These are phyloP conservation scores for Conger conger DNA, from an alignment of 2,113 vertebrate species.

Conservation along the genomic window DNA sequence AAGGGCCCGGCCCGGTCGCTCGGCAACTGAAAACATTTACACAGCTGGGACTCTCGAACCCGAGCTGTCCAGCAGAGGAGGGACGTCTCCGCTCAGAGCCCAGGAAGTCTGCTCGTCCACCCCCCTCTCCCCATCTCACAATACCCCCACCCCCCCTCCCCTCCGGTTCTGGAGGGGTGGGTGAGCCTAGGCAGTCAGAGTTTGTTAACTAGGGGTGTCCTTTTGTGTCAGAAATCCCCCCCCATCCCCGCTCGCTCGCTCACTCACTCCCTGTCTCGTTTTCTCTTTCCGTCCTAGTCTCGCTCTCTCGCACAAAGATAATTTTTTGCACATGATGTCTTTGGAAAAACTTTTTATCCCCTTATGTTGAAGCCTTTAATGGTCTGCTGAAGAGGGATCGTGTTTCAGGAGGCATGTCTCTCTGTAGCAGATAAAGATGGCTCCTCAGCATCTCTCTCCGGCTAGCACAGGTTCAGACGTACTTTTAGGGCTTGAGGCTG, in stretches of 20 bases:
- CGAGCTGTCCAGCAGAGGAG: conserved; percentile 71
- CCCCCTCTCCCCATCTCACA: not conserved
- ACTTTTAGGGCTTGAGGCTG: too few relatives aligned
- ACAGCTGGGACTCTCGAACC: conserved; percentile 89
- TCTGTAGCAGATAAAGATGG: too few relatives aligned
- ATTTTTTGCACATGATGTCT: too few relatives aligned
- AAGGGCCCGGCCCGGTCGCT: conserved; percentile 82
- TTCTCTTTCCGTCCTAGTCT: too few relatives aligned
- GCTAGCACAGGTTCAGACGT: too few relatives aligned
- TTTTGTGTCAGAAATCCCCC: not conserved
- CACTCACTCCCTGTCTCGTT: not conserved
- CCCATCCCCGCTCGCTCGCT: not conserved
- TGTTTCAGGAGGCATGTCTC: too few relatives aligned
- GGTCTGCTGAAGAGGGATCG: too few relatives aligned
- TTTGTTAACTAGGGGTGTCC: not conserved
- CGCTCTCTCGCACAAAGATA: too few relatives aligned
- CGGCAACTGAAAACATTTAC: conserved; percentile 97
- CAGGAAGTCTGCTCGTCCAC: not conserved
- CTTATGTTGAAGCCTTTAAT: too few relatives aligned
- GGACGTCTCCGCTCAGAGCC: conserved; percentile 53
- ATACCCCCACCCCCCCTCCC: conserved; percentile 33
- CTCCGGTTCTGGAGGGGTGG: conserved; percentile 6
- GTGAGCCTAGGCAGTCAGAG: not conserved
- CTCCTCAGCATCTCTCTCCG: too few relatives aligned
- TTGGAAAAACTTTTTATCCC: too few relatives aligned